phyloP scores from a whole-genome alignment of 2,888 invertebrate species.

The Noctua janthina region DNA sequence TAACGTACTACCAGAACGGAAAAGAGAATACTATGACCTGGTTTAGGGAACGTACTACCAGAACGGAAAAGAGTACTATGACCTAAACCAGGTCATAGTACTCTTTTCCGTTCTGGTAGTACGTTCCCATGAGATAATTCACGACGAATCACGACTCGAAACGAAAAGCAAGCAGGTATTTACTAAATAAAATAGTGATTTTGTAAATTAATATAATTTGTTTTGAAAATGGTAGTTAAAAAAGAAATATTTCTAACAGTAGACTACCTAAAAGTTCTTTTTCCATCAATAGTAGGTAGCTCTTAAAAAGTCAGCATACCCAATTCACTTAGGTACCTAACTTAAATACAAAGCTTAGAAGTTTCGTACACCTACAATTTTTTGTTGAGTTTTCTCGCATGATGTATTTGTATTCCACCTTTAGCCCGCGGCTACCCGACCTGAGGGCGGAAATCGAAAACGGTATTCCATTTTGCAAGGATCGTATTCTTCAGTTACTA shows the following conservation, averaged over 20 bases:
- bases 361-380: not conserved
- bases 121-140: no score
- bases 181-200: no score
- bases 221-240: not conserved
- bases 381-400: slow-evolving; percentile 14
- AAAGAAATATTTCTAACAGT: not conserved
- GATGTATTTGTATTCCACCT: slow-evolving; percentile 25
- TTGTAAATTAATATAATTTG: no score
- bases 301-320: not conserved
- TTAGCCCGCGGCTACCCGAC: slow-evolving; percentile 14
- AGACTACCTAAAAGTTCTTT: not conserved
- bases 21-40: not conserved
- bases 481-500: slow-evolving; percentile 6
- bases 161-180: no score
- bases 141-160: no score
- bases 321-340: not conserved
- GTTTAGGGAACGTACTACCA: no score
- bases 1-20: not conserved
- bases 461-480: slow-evolving; percentile 36
- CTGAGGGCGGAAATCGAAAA: slow-evolving; percentile 46
- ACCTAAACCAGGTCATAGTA: no score
- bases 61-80: no score
- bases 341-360: not conserved
- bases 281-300: not conserved
- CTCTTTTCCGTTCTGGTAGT: no score